Conservation (phyloP, 2,113 vertebrate species). For the Xiphophorus couchianus region DNA sequence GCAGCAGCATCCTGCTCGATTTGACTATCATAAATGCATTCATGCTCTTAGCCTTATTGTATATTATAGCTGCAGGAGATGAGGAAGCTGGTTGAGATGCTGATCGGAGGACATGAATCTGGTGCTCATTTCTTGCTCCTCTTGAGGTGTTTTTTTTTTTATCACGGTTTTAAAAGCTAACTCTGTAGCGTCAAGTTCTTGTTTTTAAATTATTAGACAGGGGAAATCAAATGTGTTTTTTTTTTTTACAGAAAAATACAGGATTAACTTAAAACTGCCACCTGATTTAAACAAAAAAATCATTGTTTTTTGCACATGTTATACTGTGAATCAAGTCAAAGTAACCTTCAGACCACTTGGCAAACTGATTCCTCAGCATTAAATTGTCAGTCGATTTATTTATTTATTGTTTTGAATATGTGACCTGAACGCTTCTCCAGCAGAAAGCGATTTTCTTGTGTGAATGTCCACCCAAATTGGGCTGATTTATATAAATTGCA, state of each 20-base stretch:
- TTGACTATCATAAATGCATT: conserved; percentile 7
- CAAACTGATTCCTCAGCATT: neutral
- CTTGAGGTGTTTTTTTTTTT: neutral
- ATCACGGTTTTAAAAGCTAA: neutral
- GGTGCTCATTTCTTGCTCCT: neutral
- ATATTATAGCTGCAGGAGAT: conserved; percentile 1
- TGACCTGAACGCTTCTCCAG: neutral
- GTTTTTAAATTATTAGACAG: neutral
- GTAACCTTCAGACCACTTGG: neutral
- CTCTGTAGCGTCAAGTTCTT: neutral
- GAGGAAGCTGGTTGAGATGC: neutral
- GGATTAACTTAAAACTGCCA: neutral
- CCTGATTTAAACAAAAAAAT: neutral
- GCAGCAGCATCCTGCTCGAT: conserved; percentile 6
- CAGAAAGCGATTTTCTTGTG: too few relatives aligned
- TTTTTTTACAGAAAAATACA: neutral
- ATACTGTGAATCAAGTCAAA: neutral
- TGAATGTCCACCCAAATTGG: too few relatives aligned
- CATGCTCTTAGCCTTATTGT: neutral
- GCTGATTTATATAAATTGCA: too few relatives aligned
- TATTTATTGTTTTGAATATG: neutral
- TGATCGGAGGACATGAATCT: neutral
- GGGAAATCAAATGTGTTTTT: neutral
- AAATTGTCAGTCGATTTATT: too few relatives aligned
- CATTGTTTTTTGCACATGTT: too few relatives aligned